Percentiles rank a stretch among this genome's conserved stretches.
phyloP scores from a whole-genome alignment of 2,113 vertebrate species.

The Gobius niger region DNA sequence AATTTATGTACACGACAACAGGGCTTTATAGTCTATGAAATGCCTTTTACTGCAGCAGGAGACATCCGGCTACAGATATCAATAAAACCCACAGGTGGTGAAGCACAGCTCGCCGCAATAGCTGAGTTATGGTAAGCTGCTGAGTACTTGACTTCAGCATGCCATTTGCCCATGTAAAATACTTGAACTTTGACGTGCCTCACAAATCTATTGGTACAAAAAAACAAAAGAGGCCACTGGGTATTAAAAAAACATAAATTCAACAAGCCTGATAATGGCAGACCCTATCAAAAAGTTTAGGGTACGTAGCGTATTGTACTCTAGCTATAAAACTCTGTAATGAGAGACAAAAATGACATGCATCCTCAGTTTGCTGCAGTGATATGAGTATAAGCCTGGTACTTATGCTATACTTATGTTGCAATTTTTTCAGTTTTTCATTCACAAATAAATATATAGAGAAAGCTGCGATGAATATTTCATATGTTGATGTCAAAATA shows the following conservation, averaged over 20 bases:
- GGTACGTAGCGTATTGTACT: too few species aligned
- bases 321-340: too few species aligned
- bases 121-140: background rate
- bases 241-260: background rate
- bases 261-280: background rate
- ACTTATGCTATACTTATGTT: too few species aligned
- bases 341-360: too few species aligned
- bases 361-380: too few species aligned
- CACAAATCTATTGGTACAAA: background rate
- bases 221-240: background rate
- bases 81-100: constrained; percentile 11
- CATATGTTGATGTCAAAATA: too few species aligned
- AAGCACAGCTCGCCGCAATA: background rate
- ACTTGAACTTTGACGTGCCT: background rate
- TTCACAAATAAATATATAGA: too few species aligned
- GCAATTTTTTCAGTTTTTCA: too few species aligned
- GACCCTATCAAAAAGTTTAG: too few species aligned
- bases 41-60: constrained; percentile 9
- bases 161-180: constrained; percentile 2
- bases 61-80: background rate
- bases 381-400: too few species aligned
- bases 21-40: constrained; percentile 6
- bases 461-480: too few species aligned
- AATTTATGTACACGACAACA: constrained; percentile 3
- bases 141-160: constrained; percentile 2